These are phyloP conservation scores for Drosophila parvula DNA, from an alignment of 1,140 invertebrate species.

Conservation along the genomic window DNA sequence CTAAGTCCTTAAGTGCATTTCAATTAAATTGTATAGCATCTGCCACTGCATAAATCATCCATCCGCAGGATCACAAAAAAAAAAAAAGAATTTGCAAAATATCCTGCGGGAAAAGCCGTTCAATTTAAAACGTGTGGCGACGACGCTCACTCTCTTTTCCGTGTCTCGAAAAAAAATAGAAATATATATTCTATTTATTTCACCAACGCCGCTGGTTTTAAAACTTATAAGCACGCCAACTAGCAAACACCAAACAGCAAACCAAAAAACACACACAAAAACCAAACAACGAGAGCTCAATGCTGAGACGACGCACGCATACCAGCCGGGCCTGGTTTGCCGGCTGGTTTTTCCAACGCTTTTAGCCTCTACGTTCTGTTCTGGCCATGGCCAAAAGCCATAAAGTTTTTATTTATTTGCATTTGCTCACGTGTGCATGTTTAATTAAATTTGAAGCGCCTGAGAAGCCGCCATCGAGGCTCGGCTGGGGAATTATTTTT, in stretches of 20 bases:
- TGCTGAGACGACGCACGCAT: slow-evolving; percentile 70
- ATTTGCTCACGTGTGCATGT: slow-evolving; percentile 82
- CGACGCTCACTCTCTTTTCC: not conserved
- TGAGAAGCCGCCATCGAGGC: slow-evolving; percentile 71
- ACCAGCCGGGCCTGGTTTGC: slow-evolving; percentile 14
- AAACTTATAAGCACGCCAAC: slow-evolving; percentile 79
- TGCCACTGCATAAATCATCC: slow-evolving; percentile 65
- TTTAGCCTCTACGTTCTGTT: slow-evolving; percentile 18
- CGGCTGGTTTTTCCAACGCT: slow-evolving; percentile 20
- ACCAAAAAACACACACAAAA: slow-evolving; percentile 31
- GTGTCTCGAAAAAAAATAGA: slow-evolving; percentile 26
- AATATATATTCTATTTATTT: slow-evolving; percentile 41
- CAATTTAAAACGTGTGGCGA: slow-evolving; percentile 72
- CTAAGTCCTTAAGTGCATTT: slow-evolving; percentile 77
- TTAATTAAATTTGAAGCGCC: slow-evolving; percentile 83
- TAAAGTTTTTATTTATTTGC: slow-evolving; percentile 83
- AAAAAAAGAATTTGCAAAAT: slow-evolving; percentile 15
- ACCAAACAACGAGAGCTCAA: slow-evolving; percentile 19
- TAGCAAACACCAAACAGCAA: slow-evolving; percentile 44
- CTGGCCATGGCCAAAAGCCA: slow-evolving; percentile 64
- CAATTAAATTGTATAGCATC: slow-evolving; percentile 64
- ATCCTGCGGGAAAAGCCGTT: slow-evolving; percentile 55
- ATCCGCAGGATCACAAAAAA: slow-evolving; percentile 35
- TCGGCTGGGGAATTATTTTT: slow-evolving; percentile 60
- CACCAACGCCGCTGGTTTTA: slow-evolving; percentile 44